phyloP scores from a whole-genome alignment of 2,113 vertebrate species.

The Laticauda laticaudata region DNA sequence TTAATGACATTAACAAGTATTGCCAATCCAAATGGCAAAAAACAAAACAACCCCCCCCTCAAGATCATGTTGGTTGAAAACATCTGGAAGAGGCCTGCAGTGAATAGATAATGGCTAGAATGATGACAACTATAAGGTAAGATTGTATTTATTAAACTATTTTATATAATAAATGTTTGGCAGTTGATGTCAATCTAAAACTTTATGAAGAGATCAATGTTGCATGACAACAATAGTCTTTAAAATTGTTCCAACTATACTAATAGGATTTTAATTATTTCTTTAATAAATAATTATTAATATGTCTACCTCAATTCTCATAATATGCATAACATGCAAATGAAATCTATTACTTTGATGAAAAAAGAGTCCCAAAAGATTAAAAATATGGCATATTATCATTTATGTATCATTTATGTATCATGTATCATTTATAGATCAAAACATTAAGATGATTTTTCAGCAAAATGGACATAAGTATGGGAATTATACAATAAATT shows the following conservation, averaged over 20 bases:
- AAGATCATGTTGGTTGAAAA: neutral
- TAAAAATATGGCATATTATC: neutral
- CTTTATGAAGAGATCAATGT: neutral
- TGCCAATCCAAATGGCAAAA: neutral
- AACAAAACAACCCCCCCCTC: neutral
- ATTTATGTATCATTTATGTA: neutral
- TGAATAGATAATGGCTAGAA: neutral
- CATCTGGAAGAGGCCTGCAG: neutral
- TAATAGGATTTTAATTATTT: neutral
- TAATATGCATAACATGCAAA: neutral
- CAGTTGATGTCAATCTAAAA: neutral
- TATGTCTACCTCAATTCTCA: neutral
- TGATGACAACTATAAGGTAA: neutral
- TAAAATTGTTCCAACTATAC: neutral
- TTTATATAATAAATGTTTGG: neutral
- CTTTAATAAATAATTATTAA: neutral
- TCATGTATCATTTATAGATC: neutral
- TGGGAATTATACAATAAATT: neutral
- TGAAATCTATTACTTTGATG: neutral
- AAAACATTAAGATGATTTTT: neutral
- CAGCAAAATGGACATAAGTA: neutral
- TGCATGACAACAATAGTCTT: neutral
- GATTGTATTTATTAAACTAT: neutral
- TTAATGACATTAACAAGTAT: neutral
- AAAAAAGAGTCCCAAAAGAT: neutral